phyloP scores from a whole-genome alignment of 2,888 invertebrate genomes.

The Drymonia ruficornis region DNA sequence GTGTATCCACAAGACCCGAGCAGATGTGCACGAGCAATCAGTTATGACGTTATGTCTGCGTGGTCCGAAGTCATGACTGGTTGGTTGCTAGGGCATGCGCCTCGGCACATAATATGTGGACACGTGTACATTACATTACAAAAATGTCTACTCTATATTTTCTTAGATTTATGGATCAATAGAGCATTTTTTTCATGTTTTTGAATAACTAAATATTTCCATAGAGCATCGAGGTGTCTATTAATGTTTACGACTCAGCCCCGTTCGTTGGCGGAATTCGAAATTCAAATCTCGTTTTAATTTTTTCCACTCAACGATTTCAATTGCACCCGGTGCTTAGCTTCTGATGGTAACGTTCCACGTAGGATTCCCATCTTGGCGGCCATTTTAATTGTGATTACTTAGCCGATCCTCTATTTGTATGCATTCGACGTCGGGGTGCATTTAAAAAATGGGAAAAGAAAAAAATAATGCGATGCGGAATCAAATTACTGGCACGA shows the following conservation, averaged over 20 bases:
- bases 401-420: slow-evolving; percentile 48
- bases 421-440: slow-evolving; percentile 42
- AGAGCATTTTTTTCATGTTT: no score
- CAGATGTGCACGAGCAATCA: no score
- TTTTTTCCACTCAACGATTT: slow-evolving; percentile 52
- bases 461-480: slow-evolving; percentile 14
- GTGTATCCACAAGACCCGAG: no score
- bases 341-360: slow-evolving; percentile 49
- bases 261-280: slow-evolving; percentile 33
- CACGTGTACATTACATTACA: no score
- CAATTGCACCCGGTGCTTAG: slow-evolving; percentile 50
- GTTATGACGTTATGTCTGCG: no score
- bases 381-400: slow-evolving; percentile 54
- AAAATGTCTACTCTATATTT: no score
- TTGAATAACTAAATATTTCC: background rate
- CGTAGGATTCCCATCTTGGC: slow-evolving; percentile 39
- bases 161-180: no score
- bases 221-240: slow-evolving; percentile 1
- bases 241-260: slow-evolving; percentile 42
- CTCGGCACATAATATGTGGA: no score
- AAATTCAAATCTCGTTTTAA: slow-evolving; percentile 49
- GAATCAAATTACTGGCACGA: background rate
- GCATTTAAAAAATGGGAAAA: slow-evolving; percentile 29
- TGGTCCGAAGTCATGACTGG: no score
- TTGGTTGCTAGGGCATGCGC: no score